Evolutionary conservation across 1,140 invertebrate species (phyloP), one percentile per base, ranked within the genome.

Genomic region (Acromyrmex charruanus): DNA sequence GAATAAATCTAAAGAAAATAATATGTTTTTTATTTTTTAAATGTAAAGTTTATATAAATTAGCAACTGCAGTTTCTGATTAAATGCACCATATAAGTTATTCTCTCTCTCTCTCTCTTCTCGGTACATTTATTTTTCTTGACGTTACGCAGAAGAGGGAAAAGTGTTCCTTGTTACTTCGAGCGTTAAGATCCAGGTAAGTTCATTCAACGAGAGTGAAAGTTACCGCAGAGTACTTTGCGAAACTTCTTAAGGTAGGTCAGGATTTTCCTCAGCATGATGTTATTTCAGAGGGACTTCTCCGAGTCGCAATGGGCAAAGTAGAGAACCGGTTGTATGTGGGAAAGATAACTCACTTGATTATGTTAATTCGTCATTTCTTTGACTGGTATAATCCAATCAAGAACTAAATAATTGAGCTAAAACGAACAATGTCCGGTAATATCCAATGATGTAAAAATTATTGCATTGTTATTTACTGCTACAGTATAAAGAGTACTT

Each of bases 191-290:
- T 91, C 88, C 68, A 80, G 77, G 77, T 89, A 91, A 91, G 90
- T 91, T 89, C 86, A 91, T 89, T 91, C 88, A 71, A 63, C 66
- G 90, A 91, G 82, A 91, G 90, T 86, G 90, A 91, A 91, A 91
- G 90, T 91, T 89, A 91, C 90, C 85, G 77, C 90, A 86, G 87
- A 91, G 90, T 91, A 91, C 90, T 91, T 91, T 89, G 90, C 86
- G 85, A 89, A 91, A 91, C 77, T 91, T 91, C 90, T 89, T 91
- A 88, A 91, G 90, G 90, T 91, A 87, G 90, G 90, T 91, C 90
- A 91, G 90, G 86, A 85, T 74, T 89, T 91, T 89, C 77, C 88
- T 89, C 86, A 66, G 77, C 65, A 82, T 85, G 89, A 91, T 91
- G 90, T 91, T 91, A 91, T 91, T 91, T 91, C 87, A 91, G 87